Base-by-base conservation (phyloP, 2,888 invertebrate species). In the Deilephila elpenor region DNA sequence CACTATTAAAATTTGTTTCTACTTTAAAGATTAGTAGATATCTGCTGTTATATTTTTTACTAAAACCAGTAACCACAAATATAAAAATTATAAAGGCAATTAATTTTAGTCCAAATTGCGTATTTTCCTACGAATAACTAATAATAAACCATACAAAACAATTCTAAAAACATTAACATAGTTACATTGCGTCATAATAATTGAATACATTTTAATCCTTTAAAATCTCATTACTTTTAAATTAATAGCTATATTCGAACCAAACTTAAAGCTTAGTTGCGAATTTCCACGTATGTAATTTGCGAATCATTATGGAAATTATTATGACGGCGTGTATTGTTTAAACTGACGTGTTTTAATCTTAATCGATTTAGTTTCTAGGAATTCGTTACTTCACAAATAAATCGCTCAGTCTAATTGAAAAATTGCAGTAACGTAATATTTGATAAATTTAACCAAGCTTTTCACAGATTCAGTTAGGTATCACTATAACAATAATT, bases 281-380 rank as follows among this genome's bases (percentile, higher is more conserved):
- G 11, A 44, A 64, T 25, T 67, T 67, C 67, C 67, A 25, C 44
- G 44, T 51, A 67, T 17, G 67, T 51, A 44, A 67, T 51, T 51
- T 67, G 17, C 44, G 44, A 67, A 67, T 67, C 11, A 25, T 25
- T 67, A 44, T 19, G 8, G 17, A 51, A 51, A 67, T 51, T 67
- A 67, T 51, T 44, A 44, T 44, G 2, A 25, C 20, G 20, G 20
- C 17, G n/a, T n/a, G n/a, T 56, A 56, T 56, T 56, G 56, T 56
- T 53, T 7, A 20, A 51, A 29, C 25, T 20, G 17, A 51, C 44
- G 67, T 51, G 37, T 67, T 44, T 44, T 11, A 64, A 67, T 51
- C 17, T 20, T 51, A 67, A 67, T 62, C 34, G 34, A 34, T 67
- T 67, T 51, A 14, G n/a, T 44, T 67, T 67, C 67, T 51, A 17